phyloP scores from a whole-genome alignment of 2,113 vertebrate genomes.

The Amblyornis subalaris region DNA sequence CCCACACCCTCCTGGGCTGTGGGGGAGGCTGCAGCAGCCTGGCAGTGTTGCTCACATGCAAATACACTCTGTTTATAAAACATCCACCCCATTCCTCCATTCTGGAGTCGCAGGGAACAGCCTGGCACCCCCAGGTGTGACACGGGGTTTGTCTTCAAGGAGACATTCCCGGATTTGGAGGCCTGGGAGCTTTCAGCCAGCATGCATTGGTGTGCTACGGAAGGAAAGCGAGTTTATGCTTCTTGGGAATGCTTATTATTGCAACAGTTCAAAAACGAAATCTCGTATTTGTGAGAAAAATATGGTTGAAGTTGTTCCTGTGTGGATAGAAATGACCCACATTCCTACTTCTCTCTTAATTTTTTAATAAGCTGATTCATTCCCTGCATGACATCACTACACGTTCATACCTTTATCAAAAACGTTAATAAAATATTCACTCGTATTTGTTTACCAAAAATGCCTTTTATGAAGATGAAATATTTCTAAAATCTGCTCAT shows the following conservation, averaged over 20 bases:
- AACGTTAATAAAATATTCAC: slow-evolving; percentile 44
- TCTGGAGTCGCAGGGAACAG: neutral
- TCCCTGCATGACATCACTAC: neutral
- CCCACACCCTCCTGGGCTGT: neutral
- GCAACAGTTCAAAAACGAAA: neutral
- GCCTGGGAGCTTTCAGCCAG: neutral
- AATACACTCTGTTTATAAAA: fast-evolving
- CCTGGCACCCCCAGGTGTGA: neutral
- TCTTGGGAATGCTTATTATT: neutral
- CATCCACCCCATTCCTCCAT: too few relatives aligned
- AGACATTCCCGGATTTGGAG: neutral
- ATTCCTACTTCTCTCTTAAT: slow-evolving; percentile 4
- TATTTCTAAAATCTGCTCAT: slow-evolving; percentile 2
- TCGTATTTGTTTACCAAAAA: slow-evolving; percentile 38
- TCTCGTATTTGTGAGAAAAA: neutral
- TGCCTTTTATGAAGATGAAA: slow-evolving; percentile 32
- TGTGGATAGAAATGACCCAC: neutral
- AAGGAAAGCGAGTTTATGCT: neutral
- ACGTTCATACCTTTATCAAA: neutral
- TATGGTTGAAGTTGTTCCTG: neutral
- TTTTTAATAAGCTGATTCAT: slow-evolving; percentile 22
- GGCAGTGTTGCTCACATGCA: neutral
- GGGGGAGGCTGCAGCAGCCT: neutral
- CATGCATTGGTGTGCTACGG: neutral
- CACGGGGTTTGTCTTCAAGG: neutral